These are phyloP conservation scores for Paraescarpia echinospica DNA, from an alignment of 1,140 invertebrate genomes.

Conservation along the genomic window DNA sequence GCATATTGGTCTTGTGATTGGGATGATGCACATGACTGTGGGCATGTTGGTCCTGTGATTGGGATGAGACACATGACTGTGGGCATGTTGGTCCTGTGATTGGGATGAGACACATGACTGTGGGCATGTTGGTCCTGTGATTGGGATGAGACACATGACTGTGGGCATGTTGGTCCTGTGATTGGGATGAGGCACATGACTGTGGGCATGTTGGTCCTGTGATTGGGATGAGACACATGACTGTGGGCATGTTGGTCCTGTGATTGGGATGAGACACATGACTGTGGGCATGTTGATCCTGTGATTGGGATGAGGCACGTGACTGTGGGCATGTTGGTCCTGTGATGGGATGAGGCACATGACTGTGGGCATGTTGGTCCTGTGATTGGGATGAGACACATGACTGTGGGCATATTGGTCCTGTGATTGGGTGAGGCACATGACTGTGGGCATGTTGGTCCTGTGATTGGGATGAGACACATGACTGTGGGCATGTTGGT, in stretches of 20 bases:
- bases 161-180: background rate
- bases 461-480: background rate
- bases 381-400: background rate
- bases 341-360: background rate
- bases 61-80: too few species aligned
- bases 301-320: too few species aligned
- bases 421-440: background rate
- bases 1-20: background rate
- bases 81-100: background rate
- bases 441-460: background rate
- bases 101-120: background rate
- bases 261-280: background rate
- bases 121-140: background rate
- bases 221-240: too few species aligned
- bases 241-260: too few species aligned
- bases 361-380: background rate
- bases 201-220: background rate
- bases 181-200: background rate
- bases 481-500: too few species aligned
- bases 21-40: background rate
- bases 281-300: background rate
- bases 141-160: too few species aligned
- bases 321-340: too few species aligned
- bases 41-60: background rate
- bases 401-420: too few species aligned